A percentile compares a stretch with the other conserved stretches of the same genome.
phyloP scores from a whole-genome alignment of 2,888 invertebrate genomes.

The Trachelus troglodyta region DNA sequence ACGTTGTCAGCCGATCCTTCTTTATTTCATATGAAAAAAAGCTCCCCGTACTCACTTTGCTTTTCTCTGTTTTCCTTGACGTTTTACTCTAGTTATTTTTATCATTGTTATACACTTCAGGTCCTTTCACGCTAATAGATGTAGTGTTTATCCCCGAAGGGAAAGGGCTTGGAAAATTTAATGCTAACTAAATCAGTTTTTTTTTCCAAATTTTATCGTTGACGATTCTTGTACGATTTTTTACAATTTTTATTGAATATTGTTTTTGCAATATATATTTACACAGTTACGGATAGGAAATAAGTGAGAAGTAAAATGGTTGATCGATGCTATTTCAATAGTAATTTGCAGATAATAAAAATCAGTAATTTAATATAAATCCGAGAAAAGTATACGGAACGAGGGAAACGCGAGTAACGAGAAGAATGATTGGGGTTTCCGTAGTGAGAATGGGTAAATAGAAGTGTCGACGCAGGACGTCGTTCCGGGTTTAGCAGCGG shows the following conservation, averaged over 20 bases:
- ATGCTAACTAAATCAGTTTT: background rate
- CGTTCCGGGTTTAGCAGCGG: background rate
- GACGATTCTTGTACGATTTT: background rate
- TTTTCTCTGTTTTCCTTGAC: background rate
- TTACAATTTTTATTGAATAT: background rate
- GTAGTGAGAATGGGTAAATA: background rate
- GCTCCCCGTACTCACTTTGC: background rate
- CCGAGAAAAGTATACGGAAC: background rate
- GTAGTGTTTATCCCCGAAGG: background rate
- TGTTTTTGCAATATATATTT: no score
- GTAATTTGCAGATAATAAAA: background rate
- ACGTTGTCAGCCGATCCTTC: background rate
- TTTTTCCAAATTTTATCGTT: background rate
- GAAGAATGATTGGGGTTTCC: background rate
- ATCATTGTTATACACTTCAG: background rate
- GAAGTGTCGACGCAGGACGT: background rate
- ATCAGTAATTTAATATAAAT: background rate
- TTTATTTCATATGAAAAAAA: background rate
- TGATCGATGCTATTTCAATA: background rate
- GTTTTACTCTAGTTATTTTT: background rate
- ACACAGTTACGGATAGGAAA: background rate
- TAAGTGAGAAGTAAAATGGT: background rate
- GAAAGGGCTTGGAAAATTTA: background rate
- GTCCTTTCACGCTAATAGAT: background rate
- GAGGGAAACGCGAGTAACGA: background rate